Evolutionary conservation across 2,888 invertebrate species (phyloP).

Genomic region (Coelopa pilipes): DNA sequence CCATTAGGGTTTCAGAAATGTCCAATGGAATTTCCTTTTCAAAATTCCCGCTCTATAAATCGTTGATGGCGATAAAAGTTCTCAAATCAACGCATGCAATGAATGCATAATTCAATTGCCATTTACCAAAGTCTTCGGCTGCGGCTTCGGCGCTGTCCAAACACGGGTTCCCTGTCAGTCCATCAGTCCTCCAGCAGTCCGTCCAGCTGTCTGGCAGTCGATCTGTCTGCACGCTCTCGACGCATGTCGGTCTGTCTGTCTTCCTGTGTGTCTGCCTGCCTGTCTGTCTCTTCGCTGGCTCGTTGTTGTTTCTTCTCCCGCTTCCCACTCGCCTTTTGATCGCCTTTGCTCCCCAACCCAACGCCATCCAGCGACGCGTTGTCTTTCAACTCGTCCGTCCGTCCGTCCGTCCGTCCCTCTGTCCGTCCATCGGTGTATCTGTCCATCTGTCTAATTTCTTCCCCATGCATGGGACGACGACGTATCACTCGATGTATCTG

Average conservation of each 20-base stretch:
- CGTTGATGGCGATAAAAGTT: not conserved
- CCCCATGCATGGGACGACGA: not conserved
- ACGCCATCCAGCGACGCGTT: too few relatives aligned
- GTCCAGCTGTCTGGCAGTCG: not conserved
- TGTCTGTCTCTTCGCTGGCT: not conserved
- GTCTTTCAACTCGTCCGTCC: not conserved
- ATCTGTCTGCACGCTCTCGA: not conserved
- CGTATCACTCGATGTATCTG: not conserved
- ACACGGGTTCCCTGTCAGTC: not conserved
- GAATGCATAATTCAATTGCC: too few relatives aligned
- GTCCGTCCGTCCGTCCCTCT: not conserved
- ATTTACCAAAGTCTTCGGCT: too few relatives aligned
- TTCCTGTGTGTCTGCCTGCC: not conserved
- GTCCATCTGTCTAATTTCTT: constrained; percentile 2
- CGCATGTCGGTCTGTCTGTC: not conserved
- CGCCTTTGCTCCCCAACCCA: too few relatives aligned
- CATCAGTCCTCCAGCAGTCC: not conserved
- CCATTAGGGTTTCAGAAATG: too few relatives aligned
- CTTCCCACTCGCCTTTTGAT: too few relatives aligned
- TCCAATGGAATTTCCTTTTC: too few relatives aligned
- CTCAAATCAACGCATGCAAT: not conserved
- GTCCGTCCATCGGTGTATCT: not conserved
- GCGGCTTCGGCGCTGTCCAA: too few relatives aligned
- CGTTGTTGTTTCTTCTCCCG: too few relatives aligned
- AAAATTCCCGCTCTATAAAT: too few relatives aligned